Base-by-base conservation (phyloP, 1,140 invertebrate genomes). In the Anoplophora glabripennis region DNA sequence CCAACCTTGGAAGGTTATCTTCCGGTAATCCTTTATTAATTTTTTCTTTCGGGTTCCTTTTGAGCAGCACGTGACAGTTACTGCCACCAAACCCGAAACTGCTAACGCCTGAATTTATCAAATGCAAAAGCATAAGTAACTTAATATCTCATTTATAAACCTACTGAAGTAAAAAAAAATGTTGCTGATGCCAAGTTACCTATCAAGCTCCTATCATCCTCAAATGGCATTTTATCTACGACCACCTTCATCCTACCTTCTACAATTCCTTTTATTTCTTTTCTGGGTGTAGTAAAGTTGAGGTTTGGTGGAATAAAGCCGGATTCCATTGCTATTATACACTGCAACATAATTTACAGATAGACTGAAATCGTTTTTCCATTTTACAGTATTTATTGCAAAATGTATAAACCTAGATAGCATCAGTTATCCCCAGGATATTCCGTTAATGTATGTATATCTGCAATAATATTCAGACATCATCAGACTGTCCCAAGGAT, bases 271-370 rank as follows among this genome's bases (percentile, higher is more conserved):
- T 83, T 76, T 41, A 94, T 89, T 28, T 87, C 83, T 28, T 85
- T 79, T 67, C 90, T 89, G 7, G 90, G 85, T 3, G 74, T 79
- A 1, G 81, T 78, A 74, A 83, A 93, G 75, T 94, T 86, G 14
- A 95, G 79, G 71, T 95, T 95, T 4, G 89, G 87, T 8, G 90
- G 85, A 63, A 95, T 84, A 3, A 80, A 76, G 14, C 84, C 84
- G 3, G 83, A 84, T 71, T 89, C 84, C 77, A 93, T 89, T 0
- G 88, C 84, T 40, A 94, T 78, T 34, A 79, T 54, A 17, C 60
- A 60, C 65, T 80, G 53, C 7, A 66, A 66, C 5, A n/a, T n/a
- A n/a, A n/a, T n/a, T n/a, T n/a, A n/a, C n/a, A n/a, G n/a, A n/a
- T n/a, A n/a, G n/a, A n/a, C n/a, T n/a, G n/a, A n/a, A n/a, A n/a